Evolutionary conservation across 1,140 invertebrate species (phyloP).

Genomic region (Pristionchus pacificus): DNA sequence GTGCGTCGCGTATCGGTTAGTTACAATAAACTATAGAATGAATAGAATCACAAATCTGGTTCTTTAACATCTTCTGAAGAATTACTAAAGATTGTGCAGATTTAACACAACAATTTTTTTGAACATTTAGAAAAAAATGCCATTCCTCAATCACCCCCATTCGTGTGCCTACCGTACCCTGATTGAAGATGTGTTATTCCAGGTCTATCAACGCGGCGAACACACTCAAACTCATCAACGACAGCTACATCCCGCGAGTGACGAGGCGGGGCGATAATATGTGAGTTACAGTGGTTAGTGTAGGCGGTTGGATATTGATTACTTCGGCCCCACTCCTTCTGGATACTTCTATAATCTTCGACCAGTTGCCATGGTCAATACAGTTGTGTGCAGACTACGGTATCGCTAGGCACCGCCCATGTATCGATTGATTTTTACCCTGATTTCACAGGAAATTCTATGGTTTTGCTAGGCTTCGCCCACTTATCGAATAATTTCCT

Average conservation of each 20-base stretch:
- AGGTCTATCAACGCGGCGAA: slow-evolving; percentile 33
- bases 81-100: too few species aligned
- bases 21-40: background rate
- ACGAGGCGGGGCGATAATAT: slow-evolving; percentile 28
- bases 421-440: slow-evolving; percentile 5
- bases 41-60: background rate
- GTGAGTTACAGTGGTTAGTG: slow-evolving; percentile 2
- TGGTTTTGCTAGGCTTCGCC: too few species aligned
- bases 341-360: background rate
- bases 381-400: too few species aligned
- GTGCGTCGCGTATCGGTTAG: slow-evolving; percentile 54
- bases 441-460: too few species aligned
- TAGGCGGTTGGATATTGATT: background rate
- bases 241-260: slow-evolving; percentile 49
- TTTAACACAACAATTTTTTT: too few species aligned
- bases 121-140: too few species aligned
- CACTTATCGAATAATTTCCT: background rate
- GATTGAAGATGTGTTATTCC: too few species aligned
- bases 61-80: too few species aligned
- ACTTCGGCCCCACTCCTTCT: background rate
- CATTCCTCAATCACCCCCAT: too few species aligned
- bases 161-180: too few species aligned
- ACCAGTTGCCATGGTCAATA: too few species aligned
- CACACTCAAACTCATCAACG: slow-evolving; percentile 48
- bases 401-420: too few species aligned